phyloP scores from a whole-genome alignment of 2,888 invertebrate species.

The Torymus aiolomorphi region DNA sequence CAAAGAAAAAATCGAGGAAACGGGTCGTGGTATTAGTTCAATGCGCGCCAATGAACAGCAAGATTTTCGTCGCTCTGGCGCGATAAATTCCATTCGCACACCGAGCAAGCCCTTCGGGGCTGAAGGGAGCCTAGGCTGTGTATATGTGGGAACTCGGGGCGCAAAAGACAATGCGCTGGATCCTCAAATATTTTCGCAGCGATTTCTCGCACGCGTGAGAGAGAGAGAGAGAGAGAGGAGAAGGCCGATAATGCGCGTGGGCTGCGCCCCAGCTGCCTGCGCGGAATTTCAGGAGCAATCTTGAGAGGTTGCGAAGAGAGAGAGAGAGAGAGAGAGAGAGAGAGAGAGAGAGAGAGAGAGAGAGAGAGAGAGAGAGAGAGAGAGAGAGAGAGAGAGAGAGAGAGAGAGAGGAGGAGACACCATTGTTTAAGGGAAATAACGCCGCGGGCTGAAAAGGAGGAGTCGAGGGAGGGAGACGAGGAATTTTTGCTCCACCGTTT shows the following conservation, averaged over 20 bases:
- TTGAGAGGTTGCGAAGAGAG: too few relatives aligned
- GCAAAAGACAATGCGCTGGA: constrained; percentile 43
- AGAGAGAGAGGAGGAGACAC: not conserved
- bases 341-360: not conserved
- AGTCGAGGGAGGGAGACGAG: not conserved
- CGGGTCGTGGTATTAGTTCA: not conserved
- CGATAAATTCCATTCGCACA: too few relatives aligned
- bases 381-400: too few relatives aligned
- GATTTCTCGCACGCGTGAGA: constrained; percentile 43
- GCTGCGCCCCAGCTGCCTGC: constrained; percentile 44
- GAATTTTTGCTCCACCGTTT: not conserved
- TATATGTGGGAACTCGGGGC: not conserved
- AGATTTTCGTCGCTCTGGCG: constrained; percentile 22
- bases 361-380: not conserved
- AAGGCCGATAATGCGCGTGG: constrained; percentile 44
- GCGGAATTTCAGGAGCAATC: constrained; percentile 55
- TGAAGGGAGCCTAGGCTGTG: too few relatives aligned
- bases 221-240: constrained; percentile 6
- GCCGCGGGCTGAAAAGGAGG: constrained; percentile 7
- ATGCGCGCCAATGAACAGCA: constrained; percentile 6
- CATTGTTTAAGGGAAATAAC: constrained; percentile 41
- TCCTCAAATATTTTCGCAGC: constrained; percentile 62
- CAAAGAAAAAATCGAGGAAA: too few relatives aligned
- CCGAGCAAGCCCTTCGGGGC: too few relatives aligned
- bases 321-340: too few relatives aligned